A percentile compares a stretch with the other conserved stretches of the same genome.
Evolutionary conservation across 2,113 vertebrate genomes (phyloP).

Genomic region (Willisornis vidua): DNA sequence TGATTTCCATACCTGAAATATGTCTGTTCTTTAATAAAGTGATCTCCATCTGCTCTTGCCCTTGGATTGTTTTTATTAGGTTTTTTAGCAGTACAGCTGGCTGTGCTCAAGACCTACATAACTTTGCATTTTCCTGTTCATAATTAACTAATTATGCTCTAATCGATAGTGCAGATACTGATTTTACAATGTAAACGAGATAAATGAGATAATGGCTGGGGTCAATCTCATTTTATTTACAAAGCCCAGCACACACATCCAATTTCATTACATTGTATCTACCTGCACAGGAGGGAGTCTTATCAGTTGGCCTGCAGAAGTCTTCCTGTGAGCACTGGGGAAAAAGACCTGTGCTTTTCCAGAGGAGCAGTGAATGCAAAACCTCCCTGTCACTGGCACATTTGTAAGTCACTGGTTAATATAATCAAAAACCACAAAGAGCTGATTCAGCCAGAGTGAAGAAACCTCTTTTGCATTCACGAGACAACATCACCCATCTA

Average conservation of each 20-base stretch:
- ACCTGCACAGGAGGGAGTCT: constrained; percentile 66
- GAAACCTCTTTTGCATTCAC: constrained; percentile 60
- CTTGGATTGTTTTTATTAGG: constrained; percentile 65
- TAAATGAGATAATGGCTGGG: constrained; percentile 78
- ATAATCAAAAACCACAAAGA: constrained; percentile 27
- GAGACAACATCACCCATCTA: constrained; percentile 19
- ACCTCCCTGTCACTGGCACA: neutral
- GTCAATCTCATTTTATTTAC: constrained; percentile 82
- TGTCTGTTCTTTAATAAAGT: constrained; percentile 56
- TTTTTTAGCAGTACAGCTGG: constrained; percentile 55
- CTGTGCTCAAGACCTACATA: constrained; percentile 60
- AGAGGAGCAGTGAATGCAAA: constrained; percentile 41
- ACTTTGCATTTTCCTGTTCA: constrained; percentile 68
- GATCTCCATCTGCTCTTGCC: constrained; percentile 72
- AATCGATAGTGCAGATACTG: constrained; percentile 86
- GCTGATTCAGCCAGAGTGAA: constrained; percentile 45
- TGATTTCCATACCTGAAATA: constrained; percentile 52
- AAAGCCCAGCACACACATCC: constrained; percentile 68
- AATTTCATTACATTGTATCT: constrained; percentile 75
- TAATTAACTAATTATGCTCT: constrained; percentile 87
- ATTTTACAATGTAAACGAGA: constrained; percentile 87
- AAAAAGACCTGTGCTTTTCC: constrained; percentile 16
- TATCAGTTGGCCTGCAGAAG: constrained; percentile 73
- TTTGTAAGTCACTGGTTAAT: constrained; percentile 54
- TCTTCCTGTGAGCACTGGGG: neutral